Evolutionary conservation across 2,113 vertebrate species (phyloP).

Genomic region (Saccopteryx leptura): DNA sequence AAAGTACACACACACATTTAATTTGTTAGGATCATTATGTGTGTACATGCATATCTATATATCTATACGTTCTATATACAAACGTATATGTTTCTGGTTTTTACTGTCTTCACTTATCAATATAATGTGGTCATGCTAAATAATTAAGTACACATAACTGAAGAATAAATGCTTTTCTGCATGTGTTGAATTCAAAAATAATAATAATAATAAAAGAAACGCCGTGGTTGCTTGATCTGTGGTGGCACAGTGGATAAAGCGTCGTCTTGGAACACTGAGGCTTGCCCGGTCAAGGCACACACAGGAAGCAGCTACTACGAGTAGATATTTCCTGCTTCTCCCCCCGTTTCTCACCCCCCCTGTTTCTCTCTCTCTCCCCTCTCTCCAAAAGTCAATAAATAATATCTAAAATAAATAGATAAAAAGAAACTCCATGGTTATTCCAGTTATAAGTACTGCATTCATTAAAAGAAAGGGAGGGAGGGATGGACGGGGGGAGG

Average conservation of each 20-base stretch:
- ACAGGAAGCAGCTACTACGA: too few species aligned
- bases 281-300: too few species aligned
- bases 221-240: too few species aligned
- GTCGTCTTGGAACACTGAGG: too few species aligned
- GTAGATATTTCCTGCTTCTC: too few species aligned
- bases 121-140: not conserved
- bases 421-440: not conserved
- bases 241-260: too few species aligned
- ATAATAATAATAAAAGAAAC: too few species aligned
- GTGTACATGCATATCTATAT: not conserved
- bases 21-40: not conserved
- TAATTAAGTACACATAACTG: not conserved
- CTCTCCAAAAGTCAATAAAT: too few species aligned
- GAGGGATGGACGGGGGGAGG: fast-evolving
- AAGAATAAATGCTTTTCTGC: not conserved
- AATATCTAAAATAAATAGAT: too few species aligned
- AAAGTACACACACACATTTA: not conserved
- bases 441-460: not conserved
- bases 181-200: not conserved
- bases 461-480: not conserved
- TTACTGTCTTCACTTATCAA: not conserved
- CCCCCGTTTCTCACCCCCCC: too few species aligned
- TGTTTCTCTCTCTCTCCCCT: too few species aligned
- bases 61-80: not conserved
- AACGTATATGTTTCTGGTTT: not conserved